These are phyloP conservation scores for Equus quagga DNA, from an alignment of 2,113 vertebrate species.

Conservation along the genomic window DNA sequence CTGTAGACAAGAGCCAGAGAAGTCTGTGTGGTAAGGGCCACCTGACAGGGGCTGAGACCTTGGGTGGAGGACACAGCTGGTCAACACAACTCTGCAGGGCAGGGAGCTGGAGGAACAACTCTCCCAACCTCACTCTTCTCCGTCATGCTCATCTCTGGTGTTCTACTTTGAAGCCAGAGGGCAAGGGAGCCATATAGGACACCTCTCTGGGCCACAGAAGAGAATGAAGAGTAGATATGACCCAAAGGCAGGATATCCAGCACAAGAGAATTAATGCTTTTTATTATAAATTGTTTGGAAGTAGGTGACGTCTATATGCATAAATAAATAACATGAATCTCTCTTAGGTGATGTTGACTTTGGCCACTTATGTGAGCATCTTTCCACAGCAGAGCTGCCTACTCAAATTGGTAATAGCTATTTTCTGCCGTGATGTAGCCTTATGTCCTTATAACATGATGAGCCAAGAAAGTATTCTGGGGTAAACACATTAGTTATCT, in stretches of 20 bases:
- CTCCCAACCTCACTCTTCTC: neutral
- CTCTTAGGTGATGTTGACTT: neutral
- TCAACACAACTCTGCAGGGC: neutral
- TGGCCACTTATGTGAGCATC: slow-evolving; percentile 13
- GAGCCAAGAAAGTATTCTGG: slow-evolving; percentile 57
- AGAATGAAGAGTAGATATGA: neutral
- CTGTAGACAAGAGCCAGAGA: neutral
- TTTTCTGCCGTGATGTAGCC: slow-evolving; percentile 48
- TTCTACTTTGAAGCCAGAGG: neutral
- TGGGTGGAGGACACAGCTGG: neutral
- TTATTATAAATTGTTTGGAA: slow-evolving; percentile 30
- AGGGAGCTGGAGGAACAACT: neutral
- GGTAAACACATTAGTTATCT: slow-evolving; percentile 79
- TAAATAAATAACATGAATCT: slow-evolving; percentile 9
- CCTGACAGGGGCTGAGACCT: neutral
- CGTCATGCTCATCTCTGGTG: neutral
- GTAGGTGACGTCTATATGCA: neutral
- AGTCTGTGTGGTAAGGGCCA: neutral
- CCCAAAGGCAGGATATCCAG: neutral
- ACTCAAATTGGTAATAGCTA: slow-evolving; percentile 51
- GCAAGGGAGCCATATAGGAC: neutral
- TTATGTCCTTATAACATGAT: slow-evolving; percentile 63
- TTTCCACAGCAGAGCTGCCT: slow-evolving; percentile 24
- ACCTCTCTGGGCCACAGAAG: neutral
- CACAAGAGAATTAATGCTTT: neutral